Conservation (phyloP, 2,888 invertebrate species). For the Germaria angustata region DNA sequence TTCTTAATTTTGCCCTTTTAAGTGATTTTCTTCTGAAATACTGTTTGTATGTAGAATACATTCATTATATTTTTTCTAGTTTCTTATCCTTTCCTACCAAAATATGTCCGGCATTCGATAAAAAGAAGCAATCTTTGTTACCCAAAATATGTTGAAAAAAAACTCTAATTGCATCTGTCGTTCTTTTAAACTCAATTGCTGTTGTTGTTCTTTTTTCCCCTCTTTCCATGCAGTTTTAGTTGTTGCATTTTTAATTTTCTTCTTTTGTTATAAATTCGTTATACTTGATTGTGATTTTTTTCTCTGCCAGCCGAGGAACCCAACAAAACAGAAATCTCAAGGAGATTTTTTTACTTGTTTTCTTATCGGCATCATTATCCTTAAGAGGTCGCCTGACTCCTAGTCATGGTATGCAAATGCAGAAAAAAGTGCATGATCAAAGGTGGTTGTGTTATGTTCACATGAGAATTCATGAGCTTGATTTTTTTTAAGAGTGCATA, state of each 20-base stretch:
- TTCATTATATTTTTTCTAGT: background rate
- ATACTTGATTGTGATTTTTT: conserved; percentile 24
- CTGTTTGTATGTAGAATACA: too few relatives aligned
- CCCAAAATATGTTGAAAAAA: conserved; percentile 32
- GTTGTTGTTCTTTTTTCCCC: background rate
- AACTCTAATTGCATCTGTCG: conserved; percentile 35
- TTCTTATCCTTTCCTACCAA: background rate
- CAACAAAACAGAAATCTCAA: background rate
- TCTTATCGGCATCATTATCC: conserved; percentile 45
- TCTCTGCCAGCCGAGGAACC: background rate
- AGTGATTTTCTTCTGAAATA: too few relatives aligned
- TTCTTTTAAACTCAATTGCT: conserved; percentile 17
- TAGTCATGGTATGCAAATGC: conserved; percentile 49
- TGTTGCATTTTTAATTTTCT: conserved; percentile 56
- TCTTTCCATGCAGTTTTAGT: background rate
- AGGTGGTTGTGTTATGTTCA: background rate
- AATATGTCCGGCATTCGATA: background rate
- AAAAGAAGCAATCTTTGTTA: background rate
- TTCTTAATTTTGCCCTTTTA: too few relatives aligned
- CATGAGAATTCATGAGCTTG: background rate
- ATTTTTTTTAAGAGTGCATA: conserved; percentile 38
- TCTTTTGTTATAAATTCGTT: conserved; percentile 33
- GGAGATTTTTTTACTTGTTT: conserved; percentile 2
- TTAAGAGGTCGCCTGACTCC: conserved; percentile 26
- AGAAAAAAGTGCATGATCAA: background rate